Conservation (phyloP, 53 echinoderm and acorn worm genomes). For the Stichopus horrens region DNA sequence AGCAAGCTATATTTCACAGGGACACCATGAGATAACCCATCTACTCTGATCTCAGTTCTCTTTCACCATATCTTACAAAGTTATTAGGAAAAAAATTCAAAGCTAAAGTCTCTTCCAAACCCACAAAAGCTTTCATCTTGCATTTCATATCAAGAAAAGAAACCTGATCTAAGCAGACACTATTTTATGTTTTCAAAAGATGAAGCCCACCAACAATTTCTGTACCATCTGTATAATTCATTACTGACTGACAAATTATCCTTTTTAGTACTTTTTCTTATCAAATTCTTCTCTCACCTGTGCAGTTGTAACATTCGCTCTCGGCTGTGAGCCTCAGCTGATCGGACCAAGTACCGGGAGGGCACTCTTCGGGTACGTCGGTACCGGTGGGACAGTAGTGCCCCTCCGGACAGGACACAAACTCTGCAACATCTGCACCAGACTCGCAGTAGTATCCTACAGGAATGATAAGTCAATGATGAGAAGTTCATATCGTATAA, state of each 20-base stretch:
- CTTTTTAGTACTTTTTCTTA: conserved; percentile 54
- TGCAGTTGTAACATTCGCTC: conserved; percentile 90
- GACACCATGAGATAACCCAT: too few species aligned
- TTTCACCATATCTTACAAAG: too few species aligned
- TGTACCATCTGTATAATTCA: not conserved
- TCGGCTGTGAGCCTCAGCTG: conserved; percentile 64
- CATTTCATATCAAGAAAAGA: not conserved
- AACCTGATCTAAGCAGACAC: too few species aligned
- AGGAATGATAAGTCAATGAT: not conserved
- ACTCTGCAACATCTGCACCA: conserved; percentile 80
- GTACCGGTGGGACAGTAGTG: conserved; percentile 79
- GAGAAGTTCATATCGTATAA: too few species aligned
- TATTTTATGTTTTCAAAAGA: not conserved
- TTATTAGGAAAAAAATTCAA: too few species aligned
- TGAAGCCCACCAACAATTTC: not conserved
- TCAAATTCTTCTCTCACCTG: conserved; percentile 53
- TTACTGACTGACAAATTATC: not conserved
- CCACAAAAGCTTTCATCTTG: not conserved
- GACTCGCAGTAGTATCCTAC: conserved; percentile 84
- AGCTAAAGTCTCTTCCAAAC: not conserved
- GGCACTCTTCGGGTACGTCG: conserved; percentile 80
- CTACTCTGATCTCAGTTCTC: too few species aligned
- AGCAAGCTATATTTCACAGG: too few species aligned
- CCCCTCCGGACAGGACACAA: conserved; percentile 69
- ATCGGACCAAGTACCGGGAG: conserved; percentile 87